These are phyloP conservation scores for Anagrus nilaparvatae DNA, from an alignment of 1,140 invertebrate species.

Conservation along the genomic window DNA sequence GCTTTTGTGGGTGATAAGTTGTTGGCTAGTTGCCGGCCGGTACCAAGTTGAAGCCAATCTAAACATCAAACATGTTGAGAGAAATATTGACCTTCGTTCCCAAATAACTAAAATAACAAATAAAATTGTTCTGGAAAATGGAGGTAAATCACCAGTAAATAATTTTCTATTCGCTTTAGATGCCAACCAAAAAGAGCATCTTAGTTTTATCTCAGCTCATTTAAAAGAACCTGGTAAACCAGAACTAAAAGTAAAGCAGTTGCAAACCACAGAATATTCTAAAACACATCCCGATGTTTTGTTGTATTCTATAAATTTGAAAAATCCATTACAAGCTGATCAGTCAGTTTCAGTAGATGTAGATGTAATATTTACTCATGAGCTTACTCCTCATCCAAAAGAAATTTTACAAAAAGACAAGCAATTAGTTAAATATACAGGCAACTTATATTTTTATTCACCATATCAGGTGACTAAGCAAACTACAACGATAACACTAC, in stretches of 20 bases:
- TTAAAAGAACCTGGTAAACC: conserved; percentile 51
- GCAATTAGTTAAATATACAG: conserved; percentile 79
- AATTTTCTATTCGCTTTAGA: conserved; percentile 66
- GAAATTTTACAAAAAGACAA: conserved; percentile 87
- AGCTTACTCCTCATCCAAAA: conserved; percentile 71
- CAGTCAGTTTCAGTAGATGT: conserved; percentile 53
- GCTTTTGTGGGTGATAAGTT: background rate
- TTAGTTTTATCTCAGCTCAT: conserved; percentile 63
- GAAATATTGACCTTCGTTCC: conserved; percentile 75
- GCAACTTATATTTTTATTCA: conserved; percentile 74
- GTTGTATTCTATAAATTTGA: conserved; percentile 54
- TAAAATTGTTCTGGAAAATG: conserved; percentile 75
- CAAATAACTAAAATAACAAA: conserved; percentile 78
- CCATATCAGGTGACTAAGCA: conserved; percentile 73
- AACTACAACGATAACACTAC: conserved; percentile 68
- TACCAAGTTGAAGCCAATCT: conserved; percentile 39
- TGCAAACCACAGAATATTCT: conserved; percentile 38
- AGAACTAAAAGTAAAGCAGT: conserved; percentile 49
- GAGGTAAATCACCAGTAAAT: conserved; percentile 53
- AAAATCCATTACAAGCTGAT: conserved; percentile 48
- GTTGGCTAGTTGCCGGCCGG: background rate
- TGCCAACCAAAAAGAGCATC: conserved; percentile 46
- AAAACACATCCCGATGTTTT: conserved; percentile 34
- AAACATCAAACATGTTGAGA: conserved; percentile 71
- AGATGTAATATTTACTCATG: conserved; percentile 67